Evolutionary conservation across 2,888 invertebrate species (phyloP).

Genomic region (Acheta domesticus): DNA sequence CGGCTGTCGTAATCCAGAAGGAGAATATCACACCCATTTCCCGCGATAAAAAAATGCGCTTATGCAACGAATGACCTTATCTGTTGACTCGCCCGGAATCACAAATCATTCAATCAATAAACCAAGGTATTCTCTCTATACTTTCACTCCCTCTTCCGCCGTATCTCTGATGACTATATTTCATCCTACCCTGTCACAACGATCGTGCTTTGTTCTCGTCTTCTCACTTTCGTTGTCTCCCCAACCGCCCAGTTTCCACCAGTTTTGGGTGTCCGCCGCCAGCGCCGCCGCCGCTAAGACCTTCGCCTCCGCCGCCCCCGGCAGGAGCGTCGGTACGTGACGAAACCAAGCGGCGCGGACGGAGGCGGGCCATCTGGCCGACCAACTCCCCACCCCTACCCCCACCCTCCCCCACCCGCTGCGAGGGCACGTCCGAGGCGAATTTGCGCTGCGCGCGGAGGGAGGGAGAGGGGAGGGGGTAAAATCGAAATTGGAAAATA

Average conservation of each 20-base stretch:
- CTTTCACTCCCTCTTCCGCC: too few relatives aligned
- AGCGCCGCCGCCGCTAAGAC: not conserved
- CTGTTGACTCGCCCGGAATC: too few relatives aligned
- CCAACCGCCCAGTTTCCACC: not conserved
- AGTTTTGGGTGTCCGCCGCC: not conserved
- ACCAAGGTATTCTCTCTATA: too few relatives aligned
- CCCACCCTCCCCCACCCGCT: not conserved
- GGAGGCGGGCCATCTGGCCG: conserved; percentile 8
- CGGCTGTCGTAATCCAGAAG: too few relatives aligned
- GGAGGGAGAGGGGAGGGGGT: not conserved
- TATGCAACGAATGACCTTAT: too few relatives aligned
- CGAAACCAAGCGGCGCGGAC: not conserved
- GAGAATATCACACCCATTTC: too few relatives aligned
- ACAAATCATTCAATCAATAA: too few relatives aligned
- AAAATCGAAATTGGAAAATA: conserved; percentile 11
- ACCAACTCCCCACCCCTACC: not conserved
- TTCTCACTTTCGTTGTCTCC: not conserved
- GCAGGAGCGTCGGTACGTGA: not conserved
- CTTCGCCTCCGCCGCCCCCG: not conserved
- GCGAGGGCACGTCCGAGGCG: not conserved
- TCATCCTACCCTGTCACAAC: not conserved
- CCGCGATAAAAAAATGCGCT: too few relatives aligned
- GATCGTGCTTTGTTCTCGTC: not conserved
- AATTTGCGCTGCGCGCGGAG: not conserved
- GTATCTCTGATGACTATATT: too few relatives aligned